Percentiles rank a stretch among this genome's conserved stretches.
These are phyloP conservation scores for Lepus americanus DNA, from an alignment of 2,113 vertebrate genomes.

Conservation along the genomic window DNA sequence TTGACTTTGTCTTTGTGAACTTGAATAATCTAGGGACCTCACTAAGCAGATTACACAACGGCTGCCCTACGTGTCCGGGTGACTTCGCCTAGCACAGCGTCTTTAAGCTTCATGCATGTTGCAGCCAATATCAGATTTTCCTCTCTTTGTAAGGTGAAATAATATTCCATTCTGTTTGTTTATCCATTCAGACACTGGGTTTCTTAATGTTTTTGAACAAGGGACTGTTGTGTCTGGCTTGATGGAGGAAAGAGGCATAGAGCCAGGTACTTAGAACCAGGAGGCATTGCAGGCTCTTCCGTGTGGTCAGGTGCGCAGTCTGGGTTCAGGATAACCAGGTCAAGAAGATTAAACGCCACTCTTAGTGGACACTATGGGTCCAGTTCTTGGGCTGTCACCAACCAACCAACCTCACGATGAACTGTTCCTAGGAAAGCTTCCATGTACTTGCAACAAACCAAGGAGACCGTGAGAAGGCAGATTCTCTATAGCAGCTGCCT, in stretches of 20 bases:
- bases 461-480: too few relatives aligned
- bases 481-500: too few relatives aligned
- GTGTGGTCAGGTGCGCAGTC: neutral
- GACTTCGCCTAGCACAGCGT: neutral
- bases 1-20: neutral
- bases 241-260: neutral
- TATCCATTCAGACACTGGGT: neutral
- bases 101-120: neutral
- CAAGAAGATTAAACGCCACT: neutral
- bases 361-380: too few relatives aligned
- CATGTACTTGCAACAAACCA: too few relatives aligned
- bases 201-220: neutral
- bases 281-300: neutral
- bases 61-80: neutral
- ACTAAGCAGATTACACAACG: neutral
- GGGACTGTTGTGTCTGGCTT: neutral
- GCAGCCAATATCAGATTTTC: too few relatives aligned
- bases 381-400: too few relatives aligned
- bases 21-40: neutral
- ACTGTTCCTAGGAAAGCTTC: too few relatives aligned
- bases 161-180: neutral
- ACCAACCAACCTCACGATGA: too few relatives aligned
- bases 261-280: neutral
- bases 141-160: conserved; percentile 3
- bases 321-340: neutral